These are phyloP conservation scores for Otus sunia DNA, from an alignment of 2,113 vertebrate genomes.

Conservation along the genomic window DNA sequence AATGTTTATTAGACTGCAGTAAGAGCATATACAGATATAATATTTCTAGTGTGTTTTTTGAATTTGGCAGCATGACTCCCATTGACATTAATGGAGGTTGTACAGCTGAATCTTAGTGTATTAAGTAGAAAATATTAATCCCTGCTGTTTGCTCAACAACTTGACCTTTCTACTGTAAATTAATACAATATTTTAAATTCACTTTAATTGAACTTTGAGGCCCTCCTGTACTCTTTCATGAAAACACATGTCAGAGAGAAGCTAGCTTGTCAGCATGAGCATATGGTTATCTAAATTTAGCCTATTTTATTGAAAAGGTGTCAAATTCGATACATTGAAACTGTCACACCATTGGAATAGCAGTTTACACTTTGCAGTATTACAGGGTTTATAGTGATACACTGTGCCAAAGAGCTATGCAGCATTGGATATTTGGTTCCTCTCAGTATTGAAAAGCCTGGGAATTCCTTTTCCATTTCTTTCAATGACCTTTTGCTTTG, in stretches of 20 bases:
- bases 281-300: slow-evolving; percentile 70
- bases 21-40: slow-evolving; percentile 10
- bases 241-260: slow-evolving; percentile 34
- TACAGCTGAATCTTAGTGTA: slow-evolving; percentile 38
- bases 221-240: slow-evolving; percentile 8
- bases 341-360: neutral
- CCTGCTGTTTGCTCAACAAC: slow-evolving; percentile 42
- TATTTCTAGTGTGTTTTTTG: slow-evolving; percentile 30
- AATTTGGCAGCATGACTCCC: slow-evolving; percentile 42
- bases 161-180: slow-evolving; percentile 64
- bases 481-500: slow-evolving; percentile 6
- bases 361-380: neutral
- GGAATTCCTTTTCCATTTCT: neutral
- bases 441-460: neutral
- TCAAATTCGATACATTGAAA: slow-evolving; percentile 47
- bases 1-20: neutral
- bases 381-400: neutral
- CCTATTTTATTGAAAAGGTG: slow-evolving; percentile 52
- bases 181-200: slow-evolving; percentile 68
- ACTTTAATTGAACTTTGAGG: slow-evolving; percentile 63
- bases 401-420: neutral
- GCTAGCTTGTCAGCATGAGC: slow-evolving; percentile 45
- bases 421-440: neutral
- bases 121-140: slow-evolving; percentile 26
- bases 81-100: slow-evolving; percentile 47